Conservation (phyloP, 2,888 invertebrate species). For the Trichogramma dendrolimi region DNA sequence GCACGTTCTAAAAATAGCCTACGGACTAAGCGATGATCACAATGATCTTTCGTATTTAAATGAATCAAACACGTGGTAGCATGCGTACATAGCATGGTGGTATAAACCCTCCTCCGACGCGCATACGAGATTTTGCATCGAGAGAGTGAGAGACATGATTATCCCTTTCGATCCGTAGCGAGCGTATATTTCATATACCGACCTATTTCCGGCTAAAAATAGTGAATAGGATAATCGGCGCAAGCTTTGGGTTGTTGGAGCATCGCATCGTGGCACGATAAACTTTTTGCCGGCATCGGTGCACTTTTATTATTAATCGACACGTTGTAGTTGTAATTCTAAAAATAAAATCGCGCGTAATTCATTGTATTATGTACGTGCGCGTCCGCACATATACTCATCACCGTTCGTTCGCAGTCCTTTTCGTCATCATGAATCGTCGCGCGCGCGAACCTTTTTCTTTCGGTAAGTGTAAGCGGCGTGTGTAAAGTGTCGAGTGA, state of each 20-base stretch:
- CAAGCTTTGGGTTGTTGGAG: slow-evolving; percentile 30
- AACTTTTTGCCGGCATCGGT: slow-evolving; percentile 12
- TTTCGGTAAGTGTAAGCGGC: background rate
- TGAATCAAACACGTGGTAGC: background rate
- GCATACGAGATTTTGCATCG: slow-evolving; percentile 22
- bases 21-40: no score
- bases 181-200: slow-evolving; percentile 26
- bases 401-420: no score
- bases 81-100: background rate
- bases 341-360: slow-evolving; percentile 25
- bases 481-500: no score
- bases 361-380: slow-evolving; percentile 22
- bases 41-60: no score
- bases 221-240: slow-evolving; percentile 48
- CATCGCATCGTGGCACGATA: background rate
- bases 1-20: no score
- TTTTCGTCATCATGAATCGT: background rate
- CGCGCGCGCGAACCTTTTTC: background rate
- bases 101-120: background rate
- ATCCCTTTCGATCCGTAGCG: slow-evolving; percentile 39
- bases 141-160: slow-evolving; percentile 23
- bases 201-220: slow-evolving; percentile 50
- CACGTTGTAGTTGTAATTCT: slow-evolving; percentile 31
- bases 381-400: slow-evolving; percentile 23
- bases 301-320: slow-evolving; percentile 28